phyloP scores from a whole-genome alignment of 2,113 vertebrate species.

The Cyphomyrus plagiostoma region DNA sequence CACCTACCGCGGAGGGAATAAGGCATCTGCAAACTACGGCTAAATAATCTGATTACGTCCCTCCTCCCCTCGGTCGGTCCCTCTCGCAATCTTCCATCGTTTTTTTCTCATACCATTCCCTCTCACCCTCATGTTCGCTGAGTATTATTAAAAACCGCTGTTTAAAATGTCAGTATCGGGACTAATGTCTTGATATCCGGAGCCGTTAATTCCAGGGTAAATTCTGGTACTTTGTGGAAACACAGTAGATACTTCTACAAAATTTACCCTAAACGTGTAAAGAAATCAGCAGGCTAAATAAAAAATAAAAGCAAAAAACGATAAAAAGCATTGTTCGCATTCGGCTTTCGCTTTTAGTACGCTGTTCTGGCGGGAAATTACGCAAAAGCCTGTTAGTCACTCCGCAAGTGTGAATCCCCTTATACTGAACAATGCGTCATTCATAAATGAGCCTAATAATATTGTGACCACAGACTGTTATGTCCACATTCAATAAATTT shows the following conservation, averaged over 20 bases:
- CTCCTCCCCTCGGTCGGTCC: slow-evolving; percentile 26
- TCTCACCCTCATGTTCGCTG: slow-evolving; percentile 30
- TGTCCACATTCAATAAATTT: not conserved
- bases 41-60: slow-evolving; percentile 71
- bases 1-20: slow-evolving; percentile 33
- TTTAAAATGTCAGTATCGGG: slow-evolving; percentile 42
- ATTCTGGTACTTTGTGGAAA: not conserved
- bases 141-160: slow-evolving; percentile 4
- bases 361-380: not conserved
- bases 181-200: slow-evolving; percentile 24
- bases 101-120: slow-evolving; percentile 17
- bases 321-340: not conserved
- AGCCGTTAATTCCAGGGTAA: not conserved
- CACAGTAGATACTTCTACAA: not conserved
- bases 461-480: not conserved
- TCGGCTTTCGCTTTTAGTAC: not conserved
- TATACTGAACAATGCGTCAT: not conserved
- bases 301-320: too few species aligned
- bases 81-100: slow-evolving; percentile 26
- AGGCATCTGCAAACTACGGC: slow-evolving; percentile 37
- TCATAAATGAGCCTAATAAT: not conserved
- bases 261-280: not conserved
- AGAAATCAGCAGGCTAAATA: not conserved
- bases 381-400: not conserved
- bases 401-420: not conserved